These are phyloP conservation scores for Leptocoma aspasia DNA, from an alignment of 2,113 vertebrate genomes.

Conservation along the genomic window DNA sequence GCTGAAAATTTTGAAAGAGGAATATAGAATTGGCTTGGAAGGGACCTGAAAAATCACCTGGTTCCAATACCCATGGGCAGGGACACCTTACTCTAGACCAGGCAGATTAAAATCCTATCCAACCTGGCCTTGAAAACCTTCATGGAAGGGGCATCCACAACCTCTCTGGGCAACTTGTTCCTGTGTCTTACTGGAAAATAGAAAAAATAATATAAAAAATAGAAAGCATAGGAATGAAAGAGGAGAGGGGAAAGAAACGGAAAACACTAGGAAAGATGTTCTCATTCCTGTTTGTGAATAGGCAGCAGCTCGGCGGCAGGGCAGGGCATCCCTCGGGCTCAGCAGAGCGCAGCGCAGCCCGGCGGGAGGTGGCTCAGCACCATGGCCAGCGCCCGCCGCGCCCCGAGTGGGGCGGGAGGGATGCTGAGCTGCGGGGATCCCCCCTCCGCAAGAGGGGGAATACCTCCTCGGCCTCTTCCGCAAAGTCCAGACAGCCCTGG, in stretches of 20 bases:
- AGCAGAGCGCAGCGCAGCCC: neutral
- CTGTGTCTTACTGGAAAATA: neutral
- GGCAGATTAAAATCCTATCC: neutral
- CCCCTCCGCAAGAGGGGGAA: accelerated
- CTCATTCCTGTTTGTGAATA: accelerated
- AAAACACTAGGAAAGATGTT: neutral
- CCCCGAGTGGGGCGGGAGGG: neutral
- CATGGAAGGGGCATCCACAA: neutral
- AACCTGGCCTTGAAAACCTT: neutral
- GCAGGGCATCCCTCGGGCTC: neutral
- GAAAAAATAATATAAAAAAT: too few species aligned
- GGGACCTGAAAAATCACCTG: neutral
- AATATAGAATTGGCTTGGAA: neutral
- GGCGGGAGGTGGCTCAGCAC: neutral
- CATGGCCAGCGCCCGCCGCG: neutral
- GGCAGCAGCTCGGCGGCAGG: accelerated
- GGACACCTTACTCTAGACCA: neutral
- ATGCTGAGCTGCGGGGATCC: accelerated
- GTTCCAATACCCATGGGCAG: neutral
- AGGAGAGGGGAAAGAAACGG: accelerated
- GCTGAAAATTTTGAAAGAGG: neutral
- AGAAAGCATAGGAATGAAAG: neutral
- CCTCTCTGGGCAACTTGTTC: neutral
- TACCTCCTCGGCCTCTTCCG: neutral
- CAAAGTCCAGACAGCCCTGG: neutral